Evolutionary conservation across 30 jellyfish, hydroid and myxozoan genomes (phyloP), one percentile per base, ranked within the genome.

Genomic region (Cassiopea andromeda): DNA sequence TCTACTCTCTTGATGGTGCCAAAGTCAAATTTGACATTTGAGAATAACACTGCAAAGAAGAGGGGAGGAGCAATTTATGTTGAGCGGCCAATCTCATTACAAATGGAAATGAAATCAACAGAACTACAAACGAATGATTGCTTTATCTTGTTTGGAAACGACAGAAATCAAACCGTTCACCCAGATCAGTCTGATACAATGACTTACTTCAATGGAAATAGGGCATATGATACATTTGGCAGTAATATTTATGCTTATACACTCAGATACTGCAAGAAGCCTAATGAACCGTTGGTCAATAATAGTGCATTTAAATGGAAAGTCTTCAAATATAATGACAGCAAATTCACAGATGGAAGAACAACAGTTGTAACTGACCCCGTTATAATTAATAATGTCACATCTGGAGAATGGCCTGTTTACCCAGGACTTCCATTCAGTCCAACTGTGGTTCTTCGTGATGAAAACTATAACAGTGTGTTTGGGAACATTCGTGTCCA

Each of bases 31-130:
- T 44, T 93, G 73, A 46, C 50, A 17, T 93, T 93, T 76, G 81
- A 79, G 44, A 17, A 76, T 81, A 93, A 93, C 73, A 18, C 83
- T 44, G 98, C 98, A 46, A 68, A 49, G 17, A 83, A 94, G 74
- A 93, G 73, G 73, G 98, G 98, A 15, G 98, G 98, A 3, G 98
- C 98, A 15, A 18, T 93, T 19, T 93, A 85, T 68, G 89, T 58
- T 12, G 91, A 93, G 72, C 57, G 58, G 48, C 78, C 94, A 45
- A 85, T 81, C 15, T 94, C 98, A 12, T 78, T 90, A 15, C 92
- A 94, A 43, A 75, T 77, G 4, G 92, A 91, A 44, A 80, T 93
- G 87, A 71, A 75, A 16, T 87, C 98, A 50, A 93, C 98, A 12
- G 95, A 93, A 81, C 74, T 93, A 13, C 69, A 85, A 69, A 87